Percentiles rank a stretch among this genome's conserved stretches.
phyloP scores from a whole-genome alignment of 1,140 invertebrate genomes.

The Magallana ariakensis region DNA sequence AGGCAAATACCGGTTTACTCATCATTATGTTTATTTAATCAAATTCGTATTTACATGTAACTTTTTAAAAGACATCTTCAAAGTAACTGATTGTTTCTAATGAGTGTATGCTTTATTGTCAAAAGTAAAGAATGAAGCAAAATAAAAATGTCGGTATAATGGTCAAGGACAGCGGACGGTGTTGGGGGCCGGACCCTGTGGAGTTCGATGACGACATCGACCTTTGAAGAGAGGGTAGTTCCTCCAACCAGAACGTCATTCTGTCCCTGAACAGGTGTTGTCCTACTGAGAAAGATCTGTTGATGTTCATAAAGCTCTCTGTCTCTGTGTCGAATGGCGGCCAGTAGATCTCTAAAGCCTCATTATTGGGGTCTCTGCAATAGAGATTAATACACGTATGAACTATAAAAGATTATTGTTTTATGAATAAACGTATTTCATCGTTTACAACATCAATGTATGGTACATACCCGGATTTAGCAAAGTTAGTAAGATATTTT shows the following conservation, averaged over 20 bases:
- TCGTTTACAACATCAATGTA: neutral
- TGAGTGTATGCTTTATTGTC: too few relatives aligned
- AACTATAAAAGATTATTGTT: too few relatives aligned
- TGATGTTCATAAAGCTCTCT: constrained; percentile 25
- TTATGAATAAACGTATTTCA: neutral
- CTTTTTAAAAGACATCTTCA: too few relatives aligned
- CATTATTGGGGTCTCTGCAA: constrained; percentile 41
- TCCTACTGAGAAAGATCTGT: neutral
- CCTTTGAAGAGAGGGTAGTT: constrained; percentile 8
- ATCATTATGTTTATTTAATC: too few relatives aligned
- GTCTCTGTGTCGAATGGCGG: neutral
- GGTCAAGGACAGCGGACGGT: too few relatives aligned
- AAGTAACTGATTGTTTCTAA: too few relatives aligned
- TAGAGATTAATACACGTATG: too few relatives aligned
- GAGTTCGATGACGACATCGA: neutral
- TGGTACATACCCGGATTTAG: constrained; percentile 92
- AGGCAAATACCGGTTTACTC: too few relatives aligned
- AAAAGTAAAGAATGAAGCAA: too few relatives aligned
- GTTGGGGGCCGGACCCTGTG: neutral
- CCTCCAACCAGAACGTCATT: constrained; percentile 38
- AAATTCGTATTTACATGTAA: too few relatives aligned
- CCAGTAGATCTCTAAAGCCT: neutral
- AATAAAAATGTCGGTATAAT: too few relatives aligned
- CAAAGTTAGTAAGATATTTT: constrained; percentile 95
- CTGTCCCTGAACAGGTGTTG: neutral